Evolutionary conservation across 2,797 vertebrate genomes (phyloP).

Genomic region (Cossypha niveicapilla): DNA sequence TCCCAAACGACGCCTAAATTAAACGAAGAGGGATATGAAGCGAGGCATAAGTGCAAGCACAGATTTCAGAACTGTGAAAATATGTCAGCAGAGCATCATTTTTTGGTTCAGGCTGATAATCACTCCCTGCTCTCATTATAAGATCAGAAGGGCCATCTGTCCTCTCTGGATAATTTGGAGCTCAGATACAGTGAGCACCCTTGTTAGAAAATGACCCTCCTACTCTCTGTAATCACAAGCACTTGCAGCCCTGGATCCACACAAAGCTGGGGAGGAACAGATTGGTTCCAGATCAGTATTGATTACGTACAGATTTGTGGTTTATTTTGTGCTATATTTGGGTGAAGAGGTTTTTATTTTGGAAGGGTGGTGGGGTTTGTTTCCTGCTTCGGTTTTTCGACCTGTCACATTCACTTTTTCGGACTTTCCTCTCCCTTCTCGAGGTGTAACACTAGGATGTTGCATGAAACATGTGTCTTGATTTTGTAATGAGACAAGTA

Average conservation of each 20-base stretch:
- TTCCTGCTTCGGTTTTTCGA: not conserved
- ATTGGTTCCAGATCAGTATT: slow-evolving; percentile 35
- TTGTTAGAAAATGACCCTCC: slow-evolving; percentile 62
- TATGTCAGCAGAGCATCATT: slow-evolving; percentile 67
- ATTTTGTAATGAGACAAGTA: not conserved
- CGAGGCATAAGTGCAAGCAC: slow-evolving; percentile 54
- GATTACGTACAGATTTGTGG: not conserved
- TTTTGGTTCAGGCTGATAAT: slow-evolving; percentile 68
- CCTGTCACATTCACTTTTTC: not conserved
- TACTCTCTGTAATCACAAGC: slow-evolving; percentile 39
- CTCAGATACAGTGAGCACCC: slow-evolving; percentile 60
- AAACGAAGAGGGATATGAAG: slow-evolving; percentile 40
- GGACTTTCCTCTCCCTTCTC: not conserved
- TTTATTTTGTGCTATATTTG: not conserved
- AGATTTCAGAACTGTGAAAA: slow-evolving; percentile 69
- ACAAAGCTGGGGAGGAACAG: not conserved
- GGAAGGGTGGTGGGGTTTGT: not conserved
- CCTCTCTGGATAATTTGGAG: slow-evolving; percentile 62
- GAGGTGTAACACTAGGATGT: not conserved
- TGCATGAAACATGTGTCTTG: not conserved
- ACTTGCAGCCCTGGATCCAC: not conserved
- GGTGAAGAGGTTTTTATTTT: not conserved
- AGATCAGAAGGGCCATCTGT: slow-evolving; percentile 68
- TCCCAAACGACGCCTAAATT: slow-evolving; percentile 45
- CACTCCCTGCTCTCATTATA: slow-evolving; percentile 65